phyloP scores from a whole-genome alignment of 2,888 invertebrate species.

The Tiphia femorata region DNA sequence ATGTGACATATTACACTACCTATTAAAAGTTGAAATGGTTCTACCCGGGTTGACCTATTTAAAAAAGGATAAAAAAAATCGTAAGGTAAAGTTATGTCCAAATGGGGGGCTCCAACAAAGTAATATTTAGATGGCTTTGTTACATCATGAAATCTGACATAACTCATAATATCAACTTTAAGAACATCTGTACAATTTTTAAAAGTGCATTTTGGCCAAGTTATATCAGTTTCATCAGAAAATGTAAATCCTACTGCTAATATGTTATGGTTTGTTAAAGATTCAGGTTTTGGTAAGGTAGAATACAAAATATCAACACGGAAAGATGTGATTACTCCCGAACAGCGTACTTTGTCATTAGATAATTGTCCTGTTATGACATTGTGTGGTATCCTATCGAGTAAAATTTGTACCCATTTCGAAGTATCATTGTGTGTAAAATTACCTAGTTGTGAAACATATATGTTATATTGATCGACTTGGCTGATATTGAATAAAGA shows the following conservation, averaged over 20 bases:
- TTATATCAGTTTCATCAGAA: conserved; percentile 50
- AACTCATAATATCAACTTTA: conserved; percentile 49
- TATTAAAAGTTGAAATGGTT: conserved; percentile 19
- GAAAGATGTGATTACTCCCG: conserved; percentile 60
- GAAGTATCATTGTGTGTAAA: conserved; percentile 63
- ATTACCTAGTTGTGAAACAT: conserved; percentile 71
- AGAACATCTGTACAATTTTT: conserved; percentile 51
- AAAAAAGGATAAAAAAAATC: conserved; percentile 83
- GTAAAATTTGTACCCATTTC: conserved; percentile 71
- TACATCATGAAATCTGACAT: conserved; percentile 69
- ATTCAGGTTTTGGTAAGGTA: conserved; percentile 50
- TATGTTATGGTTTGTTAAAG: conserved; percentile 55
- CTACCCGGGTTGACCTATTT: conserved; percentile 10
- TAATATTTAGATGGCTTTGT: conserved; percentile 69
- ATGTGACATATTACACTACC: conserved; percentile 1
- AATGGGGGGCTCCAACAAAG: conserved; percentile 75
- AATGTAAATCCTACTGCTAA: conserved; percentile 54
- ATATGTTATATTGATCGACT: conserved; percentile 50
- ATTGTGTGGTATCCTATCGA: conserved; percentile 59
- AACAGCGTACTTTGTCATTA: conserved; percentile 54
- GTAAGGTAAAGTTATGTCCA: conserved; percentile 77
- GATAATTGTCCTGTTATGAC: conserved; percentile 45
- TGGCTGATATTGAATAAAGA: conserved; percentile 56
- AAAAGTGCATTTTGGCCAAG: conserved; percentile 55
- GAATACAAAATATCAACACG: conserved; percentile 59